phyloP scores from a whole-genome alignment of 2,888 invertebrate genomes.

The Agriopis marginaria region DNA sequence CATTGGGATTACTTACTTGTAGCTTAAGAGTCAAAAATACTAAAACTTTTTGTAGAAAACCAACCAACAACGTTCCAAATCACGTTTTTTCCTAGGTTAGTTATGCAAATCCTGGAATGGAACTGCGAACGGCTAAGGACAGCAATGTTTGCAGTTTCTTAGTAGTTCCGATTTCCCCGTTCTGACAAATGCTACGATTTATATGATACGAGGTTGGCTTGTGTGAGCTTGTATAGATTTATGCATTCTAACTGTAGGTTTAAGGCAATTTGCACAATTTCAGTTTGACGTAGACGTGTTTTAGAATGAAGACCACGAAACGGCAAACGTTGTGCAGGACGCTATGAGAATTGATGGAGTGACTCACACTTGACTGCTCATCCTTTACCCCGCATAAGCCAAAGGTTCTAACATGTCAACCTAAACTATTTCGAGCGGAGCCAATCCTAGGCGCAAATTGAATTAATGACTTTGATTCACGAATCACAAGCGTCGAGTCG shows the following conservation, averaged over 20 bases:
- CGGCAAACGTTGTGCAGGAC: too few species aligned
- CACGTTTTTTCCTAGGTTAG: conserved; percentile 13
- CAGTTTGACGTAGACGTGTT: too few species aligned
- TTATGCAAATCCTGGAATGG: conserved; percentile 32
- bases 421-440: too few species aligned
- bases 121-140: conserved; percentile 26
- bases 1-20: not conserved
- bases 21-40: not conserved
- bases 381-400: too few species aligned
- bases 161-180: conserved; percentile 26
- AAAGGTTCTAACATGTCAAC: too few species aligned
- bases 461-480: too few species aligned
- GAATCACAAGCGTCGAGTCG: too few species aligned
- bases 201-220: conserved; percentile 24
- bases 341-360: too few species aligned
- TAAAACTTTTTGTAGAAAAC: conserved; percentile 4
- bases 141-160: conserved; percentile 29
- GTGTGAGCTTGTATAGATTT: conserved; percentile 21
- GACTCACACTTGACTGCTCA: too few species aligned
- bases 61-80: conserved; percentile 3
- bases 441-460: too few species aligned
- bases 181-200: conserved; percentile 35
- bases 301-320: too few species aligned
- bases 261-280: not conserved
- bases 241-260: conserved; percentile 11